Evolutionary conservation across 1,140 invertebrate species (phyloP).

Genomic region (Atta texana): DNA sequence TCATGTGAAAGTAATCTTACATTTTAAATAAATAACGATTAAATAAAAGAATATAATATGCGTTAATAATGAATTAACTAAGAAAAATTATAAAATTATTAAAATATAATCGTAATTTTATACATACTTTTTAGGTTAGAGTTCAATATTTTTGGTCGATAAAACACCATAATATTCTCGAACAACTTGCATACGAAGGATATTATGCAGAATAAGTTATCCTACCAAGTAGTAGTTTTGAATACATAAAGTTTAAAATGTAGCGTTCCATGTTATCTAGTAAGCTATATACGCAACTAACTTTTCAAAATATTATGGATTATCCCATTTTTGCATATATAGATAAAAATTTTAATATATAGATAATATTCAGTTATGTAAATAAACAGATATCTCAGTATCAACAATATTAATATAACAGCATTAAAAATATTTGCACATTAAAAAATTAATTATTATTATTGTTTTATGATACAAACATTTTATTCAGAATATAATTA

Average conservation of each 20-base stretch:
- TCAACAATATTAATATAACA: not conserved
- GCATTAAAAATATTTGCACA: no score
- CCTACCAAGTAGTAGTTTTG: constrained; percentile 21
- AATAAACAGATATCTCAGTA: not conserved
- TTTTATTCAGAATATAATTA: not conserved
- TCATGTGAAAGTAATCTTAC: not conserved
- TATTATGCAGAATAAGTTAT: constrained; percentile 36
- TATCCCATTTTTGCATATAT: constrained; percentile 16
- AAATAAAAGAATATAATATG: not conserved
- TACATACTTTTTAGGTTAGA: constrained; percentile 3
- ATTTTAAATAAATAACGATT: not conserved
- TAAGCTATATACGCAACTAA: not conserved
- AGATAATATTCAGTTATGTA: not conserved
- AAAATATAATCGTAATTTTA: not conserved
- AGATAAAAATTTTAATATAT: not conserved
- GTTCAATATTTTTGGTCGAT: constrained; percentile 18
- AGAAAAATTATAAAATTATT: not conserved
- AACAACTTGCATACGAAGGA: constrained; percentile 1
- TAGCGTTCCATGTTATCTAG: constrained; percentile 12
- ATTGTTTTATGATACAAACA: constrained; percentile 1
- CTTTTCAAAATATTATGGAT: constrained; percentile 24
- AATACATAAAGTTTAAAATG: constrained; percentile 32
- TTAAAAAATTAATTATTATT: not conserved
- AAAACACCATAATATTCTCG: constrained; percentile 10
- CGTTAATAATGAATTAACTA: not conserved